Evolutionary conservation across 2,888 invertebrate genomes (phyloP), one percentile per base, ranked within the genome.

Genomic region (Eupithecia subumbrata): DNA sequence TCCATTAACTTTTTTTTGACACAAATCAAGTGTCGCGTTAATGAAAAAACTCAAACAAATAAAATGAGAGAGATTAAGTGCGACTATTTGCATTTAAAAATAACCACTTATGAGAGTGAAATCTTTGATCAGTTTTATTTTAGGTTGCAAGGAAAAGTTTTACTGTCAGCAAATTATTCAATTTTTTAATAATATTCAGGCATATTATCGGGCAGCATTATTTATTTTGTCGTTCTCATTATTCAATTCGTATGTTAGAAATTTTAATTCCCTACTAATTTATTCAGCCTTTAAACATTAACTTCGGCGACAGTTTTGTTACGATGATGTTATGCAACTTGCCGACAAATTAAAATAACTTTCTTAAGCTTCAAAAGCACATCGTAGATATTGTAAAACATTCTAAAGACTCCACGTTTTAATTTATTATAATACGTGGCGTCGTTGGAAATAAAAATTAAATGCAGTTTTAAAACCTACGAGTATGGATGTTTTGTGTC

Each of bases 1-100:
- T 77, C 78, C 75, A 81, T 79, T 76, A 75, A 79, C 80, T 81
- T 80, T 82, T 80, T 81, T 45, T 75, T 75, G 77, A 79, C 80
- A 79, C 72, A 72, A 80, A 79, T 81, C 77, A 80, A 78, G 78
- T 80, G 77, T 76, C 79, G 70, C 71, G 78, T 64, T 79, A 79
- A 75, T 77, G 72, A 72, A 77, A 80, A 76, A 74, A 60, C 43
- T n/a, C 18, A 5, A 12, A 40, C 66, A 60, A 72, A 77, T 73
- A 76, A 66, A 64, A 68, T 66, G 48, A 76, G 12, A 64, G 67
- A 79, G 74, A 80, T 77, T 74, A 76, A 78, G 76, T 69, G 76
- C 72, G 74, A 76, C 74, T 74, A 75, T 74, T 78, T 76, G 70
- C 76, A 78, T 73, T 79, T 76, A 74, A 74, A 71, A 75, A 40